Base-by-base conservation (phyloP, 2,888 invertebrate genomes). In the Diaphora mendica region DNA sequence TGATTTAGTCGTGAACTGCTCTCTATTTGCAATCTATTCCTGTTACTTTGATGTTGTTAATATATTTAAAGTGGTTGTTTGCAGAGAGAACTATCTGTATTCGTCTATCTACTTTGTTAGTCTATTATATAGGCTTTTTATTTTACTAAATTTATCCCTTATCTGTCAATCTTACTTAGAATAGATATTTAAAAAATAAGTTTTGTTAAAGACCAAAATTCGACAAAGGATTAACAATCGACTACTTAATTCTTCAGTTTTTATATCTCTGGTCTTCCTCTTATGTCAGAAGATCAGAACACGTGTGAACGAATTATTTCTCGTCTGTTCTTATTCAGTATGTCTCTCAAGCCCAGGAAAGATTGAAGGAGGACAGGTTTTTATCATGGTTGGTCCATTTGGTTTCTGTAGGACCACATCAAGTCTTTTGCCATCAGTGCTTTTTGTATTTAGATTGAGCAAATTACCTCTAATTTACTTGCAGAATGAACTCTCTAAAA, bases 1-100 rank as follows among this genome's bases (percentile, higher is more conserved):
- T 91, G 90, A 91, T 91, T 91, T 90, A 87, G 85, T 86, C 85
- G 82, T 85, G 83, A 77, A 82, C 64, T 82, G 75, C 68, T 77
- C 68, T 83, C 73, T 62, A 77, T 76, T 85, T 77, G 80, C 79
- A 77, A 82, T 75, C 77, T 79, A 77, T 75, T 73, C 76, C 75
- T 80, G 74, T 76, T 81, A 79, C 76, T 79, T 80, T 75, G 80
- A 77, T 68, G 70, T 62, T 71, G 68, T 73, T 70, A 73, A 73
- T 68, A 76, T 71, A 68, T 73, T 73, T 69, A 35, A 69, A 70
- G 23, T 17, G 51, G 30, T 64, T 42, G 62, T 62, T 72, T 39
- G 42, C 33, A 68, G 68, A 44, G 44, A 23, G 23, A 23, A 39
- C 64, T 48, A 23, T 48, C 30, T 67, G 48, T 30, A 62, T 8